A percentile compares a stretch with the other conserved stretches of the same genome.
phyloP scores from a whole-genome alignment of 2,888 invertebrate species.

The Monochamus alternatus region DNA sequence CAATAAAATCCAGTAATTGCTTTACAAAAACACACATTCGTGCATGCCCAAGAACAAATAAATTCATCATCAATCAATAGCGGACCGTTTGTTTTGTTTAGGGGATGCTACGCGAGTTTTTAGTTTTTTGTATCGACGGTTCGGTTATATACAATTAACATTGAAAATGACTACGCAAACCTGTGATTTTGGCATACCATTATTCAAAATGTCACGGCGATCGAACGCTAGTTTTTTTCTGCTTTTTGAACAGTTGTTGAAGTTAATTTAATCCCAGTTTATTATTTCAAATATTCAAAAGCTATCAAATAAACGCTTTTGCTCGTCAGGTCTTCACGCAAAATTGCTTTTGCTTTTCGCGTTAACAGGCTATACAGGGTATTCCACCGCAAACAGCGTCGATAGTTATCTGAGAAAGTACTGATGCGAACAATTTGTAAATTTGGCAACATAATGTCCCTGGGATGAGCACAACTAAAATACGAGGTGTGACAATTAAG shows the following conservation, averaged over 20 bases:
- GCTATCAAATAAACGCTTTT: slow-evolving; percentile 6
- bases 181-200: slow-evolving; percentile 35
- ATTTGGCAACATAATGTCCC: too few species aligned
- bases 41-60: slow-evolving; percentile 36
- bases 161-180: slow-evolving; percentile 16
- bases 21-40: slow-evolving; percentile 32
- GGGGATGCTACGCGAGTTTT: slow-evolving; percentile 26
- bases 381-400: neutral
- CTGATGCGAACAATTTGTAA: too few species aligned
- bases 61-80: slow-evolving; percentile 33
- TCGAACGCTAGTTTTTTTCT: slow-evolving; percentile 26
- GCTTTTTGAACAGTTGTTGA: slow-evolving; percentile 13
- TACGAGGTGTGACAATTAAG: too few species aligned
- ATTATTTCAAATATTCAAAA: slow-evolving; percentile 15
- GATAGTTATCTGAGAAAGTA: too few species aligned
- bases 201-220: slow-evolving; percentile 28
- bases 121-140: slow-evolving; percentile 21
- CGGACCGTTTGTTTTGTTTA: slow-evolving; percentile 24
- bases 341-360: neutral
- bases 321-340: neutral
- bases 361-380: neutral
- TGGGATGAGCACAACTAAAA: too few species aligned
- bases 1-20: slow-evolving; percentile 37
- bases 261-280: slow-evolving; percentile 25
- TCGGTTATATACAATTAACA: slow-evolving; percentile 30